Evolutionary conservation across 2,888 invertebrate genomes (phyloP), one percentile per base, ranked within the genome.

Genomic region (Andrena praecox): DNA sequence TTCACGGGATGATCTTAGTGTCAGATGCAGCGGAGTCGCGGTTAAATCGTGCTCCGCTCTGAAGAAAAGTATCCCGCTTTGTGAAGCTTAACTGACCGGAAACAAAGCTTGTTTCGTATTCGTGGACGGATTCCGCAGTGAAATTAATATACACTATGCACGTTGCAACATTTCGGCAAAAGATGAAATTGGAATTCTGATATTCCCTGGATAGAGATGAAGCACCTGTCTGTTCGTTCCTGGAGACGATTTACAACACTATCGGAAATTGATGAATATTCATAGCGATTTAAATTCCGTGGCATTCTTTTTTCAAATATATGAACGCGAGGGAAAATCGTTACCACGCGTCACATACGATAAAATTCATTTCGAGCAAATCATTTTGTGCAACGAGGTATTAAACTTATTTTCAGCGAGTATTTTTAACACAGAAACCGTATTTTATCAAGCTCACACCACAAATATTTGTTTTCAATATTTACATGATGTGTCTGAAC

Each of bases 261-360:
- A 7, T n/a, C 59, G 16, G 48, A 48, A 48, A 48, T 59, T 35
- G 31, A 70, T 75, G 68, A 70, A 75, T 71, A 63, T 63, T 75
- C 68, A 64, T 12, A 67, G 63, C 24, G 59, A 77, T 69, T 77
- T 74, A 81, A 69, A 77, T 73, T 69, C 73, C 16, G 12, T 42
- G 42, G 73, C 60, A 24, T 59, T 64, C 60, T 52, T 64, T 33
- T 31, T 31, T 4, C 16, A 16, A 42, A 42, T 16, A 42, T 42
- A 42, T 42, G 16, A 42, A 42, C 42, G 42, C 42, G 42, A 42
- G 42, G 16, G 16, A 42, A 42, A 42, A 42, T 42, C 42, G 16
- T 42, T 42, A 12, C 1, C 42, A 16, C 42, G 16, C 12, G 16
- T 16, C 16, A 42, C 42, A 42, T 42, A 42, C 42, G 42, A 16